A percentile compares a stretch with the other conserved stretches of the same genome.
These are phyloP conservation scores for Nanger granti DNA, from an alignment of 2,113 vertebrate species.

Conservation along the genomic window DNA sequence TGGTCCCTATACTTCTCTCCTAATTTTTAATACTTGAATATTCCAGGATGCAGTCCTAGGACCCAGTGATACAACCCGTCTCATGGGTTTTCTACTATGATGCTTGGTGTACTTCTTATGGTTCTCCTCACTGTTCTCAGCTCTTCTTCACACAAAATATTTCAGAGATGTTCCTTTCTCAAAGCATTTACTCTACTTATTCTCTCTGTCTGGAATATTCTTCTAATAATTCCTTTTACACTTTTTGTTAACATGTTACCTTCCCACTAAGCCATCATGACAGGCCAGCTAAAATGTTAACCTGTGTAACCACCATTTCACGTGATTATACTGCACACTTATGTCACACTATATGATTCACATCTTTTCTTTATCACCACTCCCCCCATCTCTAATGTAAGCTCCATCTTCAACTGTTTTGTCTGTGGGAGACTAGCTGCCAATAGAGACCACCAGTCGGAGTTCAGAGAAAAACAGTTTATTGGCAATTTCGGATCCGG, in stretches of 20 bases:
- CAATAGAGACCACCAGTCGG: too few species aligned
- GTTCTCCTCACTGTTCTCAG: background rate
- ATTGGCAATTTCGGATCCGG: too few species aligned
- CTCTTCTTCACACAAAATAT: background rate
- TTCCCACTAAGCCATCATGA: background rate
- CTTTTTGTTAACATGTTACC: background rate
- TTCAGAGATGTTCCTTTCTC: background rate
- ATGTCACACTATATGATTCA: background rate
- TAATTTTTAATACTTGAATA: background rate
- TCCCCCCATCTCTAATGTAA: background rate
- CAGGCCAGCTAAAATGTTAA: background rate
- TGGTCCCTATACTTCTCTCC: background rate
- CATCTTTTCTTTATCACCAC: background rate
- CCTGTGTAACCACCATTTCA: background rate
- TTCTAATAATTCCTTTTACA: background rate
- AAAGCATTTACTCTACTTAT: background rate
- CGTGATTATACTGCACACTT: background rate
- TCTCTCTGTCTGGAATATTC: background rate
- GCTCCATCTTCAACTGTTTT: background rate
- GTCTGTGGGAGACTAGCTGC: too few species aligned
- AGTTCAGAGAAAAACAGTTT: too few species aligned
- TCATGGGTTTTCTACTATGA: background rate
- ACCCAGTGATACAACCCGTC: background rate
- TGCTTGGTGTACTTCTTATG: background rate
- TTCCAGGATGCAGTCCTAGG: background rate